Evolutionary conservation across 2,797 vertebrate species (phyloP).

Genomic region (Acanthurus tractus): DNA sequence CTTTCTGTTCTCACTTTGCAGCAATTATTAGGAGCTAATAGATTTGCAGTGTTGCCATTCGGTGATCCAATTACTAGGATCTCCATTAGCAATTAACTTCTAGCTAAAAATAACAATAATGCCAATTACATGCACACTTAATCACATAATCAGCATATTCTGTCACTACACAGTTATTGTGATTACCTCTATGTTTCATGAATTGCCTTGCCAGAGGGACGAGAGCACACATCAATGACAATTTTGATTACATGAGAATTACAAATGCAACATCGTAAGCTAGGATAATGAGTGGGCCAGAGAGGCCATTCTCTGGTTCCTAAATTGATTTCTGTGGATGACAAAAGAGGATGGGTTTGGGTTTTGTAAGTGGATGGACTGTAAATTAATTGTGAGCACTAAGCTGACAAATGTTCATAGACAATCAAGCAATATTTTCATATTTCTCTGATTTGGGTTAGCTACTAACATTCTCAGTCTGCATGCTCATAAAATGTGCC

Average conservation of each 20-base stretch:
- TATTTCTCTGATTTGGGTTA: conserved; percentile 77
- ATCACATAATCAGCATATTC: conserved; percentile 91
- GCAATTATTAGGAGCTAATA: conserved; percentile 91
- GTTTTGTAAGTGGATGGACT: conserved; percentile 83
- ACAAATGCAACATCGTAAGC: conserved; percentile 80
- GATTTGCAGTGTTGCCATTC: conserved; percentile 90
- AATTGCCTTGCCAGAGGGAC: conserved; percentile 88
- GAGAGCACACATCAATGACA: conserved; percentile 85
- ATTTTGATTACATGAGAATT: conserved; percentile 86
- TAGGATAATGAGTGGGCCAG: conserved; percentile 81
- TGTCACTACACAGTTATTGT: conserved; percentile 90
- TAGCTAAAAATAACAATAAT: conserved; percentile 92
- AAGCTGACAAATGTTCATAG: conserved; percentile 81
- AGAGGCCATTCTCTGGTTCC: conserved; percentile 81
- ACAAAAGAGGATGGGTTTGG: conserved; percentile 78
- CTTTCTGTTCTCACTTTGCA: conserved; percentile 88
- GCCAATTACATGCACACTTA: conserved; percentile 91
- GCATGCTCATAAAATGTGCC: conserved; percentile 64
- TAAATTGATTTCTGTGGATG: conserved; percentile 84
- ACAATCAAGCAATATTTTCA: conserved; percentile 77
- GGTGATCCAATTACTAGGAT: conserved; percentile 90
- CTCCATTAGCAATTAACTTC: conserved; percentile 92
- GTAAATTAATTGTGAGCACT: conserved; percentile 84
- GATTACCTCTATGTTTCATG: conserved; percentile 89
- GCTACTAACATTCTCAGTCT: conserved; percentile 70